Evolutionary conservation across 2,888 invertebrate genomes (phyloP), one percentile per base, ranked within the genome.

Genomic region (Papilio elwesi): DNA sequence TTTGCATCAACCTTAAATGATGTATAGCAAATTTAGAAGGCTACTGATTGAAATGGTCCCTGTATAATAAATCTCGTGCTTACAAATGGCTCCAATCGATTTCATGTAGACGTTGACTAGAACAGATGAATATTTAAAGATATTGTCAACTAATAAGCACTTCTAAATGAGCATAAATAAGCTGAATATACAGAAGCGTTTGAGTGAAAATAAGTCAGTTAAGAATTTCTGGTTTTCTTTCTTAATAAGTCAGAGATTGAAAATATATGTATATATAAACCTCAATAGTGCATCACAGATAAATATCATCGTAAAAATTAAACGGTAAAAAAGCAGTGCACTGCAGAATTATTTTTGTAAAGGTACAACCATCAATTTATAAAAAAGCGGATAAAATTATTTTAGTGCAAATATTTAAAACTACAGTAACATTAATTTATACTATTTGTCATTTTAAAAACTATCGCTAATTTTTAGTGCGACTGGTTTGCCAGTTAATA

Each of bases 41-140:
- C 71, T 74, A 70, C 70, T 64, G 65, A 53, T 68, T 53, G 70
- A 70, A 72, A 73, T 74, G 75, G 77, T 75, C 76, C 77, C 77
- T 75, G 73, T 76, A 76, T 75, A 69, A 72, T 71, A 65, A 73
- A 69, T 55, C 36, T 62, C 48, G 53, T 73, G 64, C 66, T 53
- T 49, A 64, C 16, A 63, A 36, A 62, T 38, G 15, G 26, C 53
- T 9, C 63, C 47, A 53, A 26, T 63, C 47, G 53, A 10, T 62
- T 51, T 52, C 59, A 38, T 65, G n/a, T 57, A 55, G 51, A 51
- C 43, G 26, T 65, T 73, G 73, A 73, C 73, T 73, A 73, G 73
- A 70, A 70, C 26, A 70, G 57, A 55, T 53, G 47, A 52, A 68
- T 16, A 51, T 26, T 59, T 15, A 63, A 15, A 36, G 59, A 43